Conservation (phyloP, 2,113 vertebrate genomes). For the Zootoca vivipara region DNA sequence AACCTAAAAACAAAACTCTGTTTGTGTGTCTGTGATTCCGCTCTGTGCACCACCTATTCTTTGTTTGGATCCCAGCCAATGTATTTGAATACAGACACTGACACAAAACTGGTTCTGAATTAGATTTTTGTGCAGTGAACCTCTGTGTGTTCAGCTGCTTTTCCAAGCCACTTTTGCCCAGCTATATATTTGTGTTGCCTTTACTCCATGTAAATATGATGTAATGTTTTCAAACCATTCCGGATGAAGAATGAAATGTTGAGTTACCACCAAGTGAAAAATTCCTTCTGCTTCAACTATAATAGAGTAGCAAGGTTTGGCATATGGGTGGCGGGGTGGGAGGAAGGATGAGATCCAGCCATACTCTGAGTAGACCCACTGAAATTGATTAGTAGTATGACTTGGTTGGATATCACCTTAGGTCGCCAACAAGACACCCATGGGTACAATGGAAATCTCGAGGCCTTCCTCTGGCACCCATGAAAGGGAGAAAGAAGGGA, state of each 20-base stretch:
- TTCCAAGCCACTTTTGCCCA: constrained; percentile 20
- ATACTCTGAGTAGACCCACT: no score
- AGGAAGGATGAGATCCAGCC: no score
- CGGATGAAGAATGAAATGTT: background rate
- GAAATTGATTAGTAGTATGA: no score
- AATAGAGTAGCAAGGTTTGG: background rate
- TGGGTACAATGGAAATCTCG: no score
- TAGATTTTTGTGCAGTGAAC: background rate
- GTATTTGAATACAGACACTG: background rate
- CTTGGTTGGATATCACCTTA: no score
- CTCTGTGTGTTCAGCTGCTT: background rate
- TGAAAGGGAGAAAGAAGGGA: no score
- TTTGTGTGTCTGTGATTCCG: background rate
- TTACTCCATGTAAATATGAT: constrained; percentile 29
- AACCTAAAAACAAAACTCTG: background rate
- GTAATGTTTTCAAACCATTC: background rate
- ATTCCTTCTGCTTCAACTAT: background rate
- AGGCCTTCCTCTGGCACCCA: no score
- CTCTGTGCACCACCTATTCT: background rate
- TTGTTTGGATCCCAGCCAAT: background rate
- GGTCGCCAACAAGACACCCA: no score
- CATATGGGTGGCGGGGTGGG: no score
- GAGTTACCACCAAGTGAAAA: background rate
- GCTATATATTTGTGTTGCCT: constrained; percentile 3
- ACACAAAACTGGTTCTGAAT: background rate